These are phyloP conservation scores for Drosophila ambigua DNA, from an alignment of 1,140 invertebrate species.

Conservation along the genomic window DNA sequence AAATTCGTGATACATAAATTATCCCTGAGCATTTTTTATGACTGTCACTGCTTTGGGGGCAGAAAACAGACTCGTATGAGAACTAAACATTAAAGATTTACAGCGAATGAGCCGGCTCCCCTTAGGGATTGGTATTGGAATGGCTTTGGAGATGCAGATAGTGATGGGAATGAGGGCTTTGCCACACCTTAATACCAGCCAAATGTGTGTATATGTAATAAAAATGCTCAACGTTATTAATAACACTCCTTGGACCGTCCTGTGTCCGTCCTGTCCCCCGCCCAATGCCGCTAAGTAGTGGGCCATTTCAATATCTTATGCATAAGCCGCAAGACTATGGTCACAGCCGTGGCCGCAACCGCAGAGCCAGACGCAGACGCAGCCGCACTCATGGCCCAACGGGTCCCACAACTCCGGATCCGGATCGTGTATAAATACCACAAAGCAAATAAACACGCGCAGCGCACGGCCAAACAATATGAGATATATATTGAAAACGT, in stretches of 20 bases:
- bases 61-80: constrained; percentile 23
- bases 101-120: constrained; percentile 24
- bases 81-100: constrained; percentile 72
- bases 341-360: constrained; percentile 12
- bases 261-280: neutral
- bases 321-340: constrained; percentile 55
- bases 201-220: constrained; percentile 54
- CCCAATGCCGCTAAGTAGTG: constrained; percentile 44
- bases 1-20: constrained; percentile 61
- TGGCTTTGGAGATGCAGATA: constrained; percentile 11
- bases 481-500: constrained; percentile 81
- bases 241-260: constrained; percentile 51
- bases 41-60: constrained; percentile 56
- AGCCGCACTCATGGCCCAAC: neutral
- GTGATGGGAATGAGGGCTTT: constrained; percentile 31
- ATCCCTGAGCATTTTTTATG: constrained; percentile 59
- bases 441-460: constrained; percentile 76
- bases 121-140: constrained; percentile 22
- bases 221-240: constrained; percentile 69
- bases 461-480: constrained; percentile 77
- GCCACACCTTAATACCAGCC: constrained; percentile 57
- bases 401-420: constrained; percentile 2
- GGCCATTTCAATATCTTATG: constrained; percentile 71
- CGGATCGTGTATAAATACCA: constrained; percentile 69
- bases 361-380: constrained; percentile 19